phyloP scores from a whole-genome alignment of 1,140 invertebrate genomes.

The Papilio polyxenes region DNA sequence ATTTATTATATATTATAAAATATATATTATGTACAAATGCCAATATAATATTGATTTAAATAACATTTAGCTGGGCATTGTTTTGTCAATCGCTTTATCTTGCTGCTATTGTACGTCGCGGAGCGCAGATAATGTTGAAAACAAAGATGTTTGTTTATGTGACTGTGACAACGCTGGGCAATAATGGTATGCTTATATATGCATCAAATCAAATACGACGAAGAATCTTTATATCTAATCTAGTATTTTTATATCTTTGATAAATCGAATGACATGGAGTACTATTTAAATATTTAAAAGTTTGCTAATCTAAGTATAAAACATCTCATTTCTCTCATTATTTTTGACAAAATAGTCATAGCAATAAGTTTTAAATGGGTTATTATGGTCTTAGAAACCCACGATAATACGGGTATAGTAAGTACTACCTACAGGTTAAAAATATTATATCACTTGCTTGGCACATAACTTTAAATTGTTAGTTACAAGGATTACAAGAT shows the following conservation, averaged over 20 bases:
- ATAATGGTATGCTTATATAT: conserved; percentile 11
- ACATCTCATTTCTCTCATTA: too few species aligned
- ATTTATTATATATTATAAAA: not conserved
- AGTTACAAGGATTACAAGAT: not conserved
- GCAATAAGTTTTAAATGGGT: too few species aligned
- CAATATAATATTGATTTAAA: not conserved
- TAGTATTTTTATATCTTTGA: not conserved
- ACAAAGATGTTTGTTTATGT: conserved; percentile 14
- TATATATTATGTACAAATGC: not conserved
- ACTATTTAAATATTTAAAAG: not conserved
- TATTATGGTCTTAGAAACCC: too few species aligned
- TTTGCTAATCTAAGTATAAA: too few species aligned
- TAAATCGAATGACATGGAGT: not conserved
- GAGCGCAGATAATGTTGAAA: not conserved
- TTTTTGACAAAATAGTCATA: too few species aligned
- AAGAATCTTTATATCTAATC: not conserved
- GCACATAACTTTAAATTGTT: not conserved
- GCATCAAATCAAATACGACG: not conserved
- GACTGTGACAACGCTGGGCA: not conserved
- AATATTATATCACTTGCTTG: not conserved
- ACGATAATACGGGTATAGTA: too few species aligned
- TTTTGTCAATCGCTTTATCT: conserved; percentile 4
- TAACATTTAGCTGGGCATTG: not conserved
- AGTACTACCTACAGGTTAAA: too few species aligned
- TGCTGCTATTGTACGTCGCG: not conserved